Percentiles rank a stretch among this genome's conserved stretches.
phyloP scores from a whole-genome alignment of 92 coral and sea anemone species.

The Epizoanthus rinbou region DNA sequence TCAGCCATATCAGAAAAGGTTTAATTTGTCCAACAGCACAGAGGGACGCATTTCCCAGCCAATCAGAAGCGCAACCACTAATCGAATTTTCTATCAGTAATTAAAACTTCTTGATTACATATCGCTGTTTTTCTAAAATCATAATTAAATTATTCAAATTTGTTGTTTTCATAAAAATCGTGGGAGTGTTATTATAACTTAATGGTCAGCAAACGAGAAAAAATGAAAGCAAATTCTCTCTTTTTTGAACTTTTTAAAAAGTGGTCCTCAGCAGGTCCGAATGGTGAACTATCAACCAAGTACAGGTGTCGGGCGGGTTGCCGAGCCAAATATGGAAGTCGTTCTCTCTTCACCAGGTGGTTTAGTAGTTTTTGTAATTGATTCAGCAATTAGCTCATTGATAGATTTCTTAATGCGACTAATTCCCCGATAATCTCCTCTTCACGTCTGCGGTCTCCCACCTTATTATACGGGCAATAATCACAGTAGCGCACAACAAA shows the following conservation, averaged over 20 bases:
- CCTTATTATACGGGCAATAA: constrained; percentile 74
- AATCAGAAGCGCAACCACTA: constrained; percentile 58
- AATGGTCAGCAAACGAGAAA: constrained; percentile 19
- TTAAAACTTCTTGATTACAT: constrained; percentile 78
- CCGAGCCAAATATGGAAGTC: constrained; percentile 28
- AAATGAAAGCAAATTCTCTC: not conserved
- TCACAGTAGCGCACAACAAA: constrained; percentile 63
- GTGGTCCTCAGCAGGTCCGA: not conserved
- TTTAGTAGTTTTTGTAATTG: constrained; percentile 58
- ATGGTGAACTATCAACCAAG: not conserved
- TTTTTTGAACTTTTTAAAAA: not conserved
- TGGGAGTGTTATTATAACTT: constrained; percentile 54
- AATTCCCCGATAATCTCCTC: constrained; percentile 82
- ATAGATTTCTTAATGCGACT: constrained; percentile 87
- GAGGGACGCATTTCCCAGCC: constrained; percentile 43
- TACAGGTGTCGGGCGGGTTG: constrained; percentile 55
- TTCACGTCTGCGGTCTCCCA: constrained; percentile 73
- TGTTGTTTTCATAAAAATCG: constrained; percentile 64
- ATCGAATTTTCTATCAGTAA: constrained; percentile 71
- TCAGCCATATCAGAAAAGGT: constrained; percentile 40
- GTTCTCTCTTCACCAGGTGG: constrained; percentile 46
- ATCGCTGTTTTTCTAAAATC: constrained; percentile 71
- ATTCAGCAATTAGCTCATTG: constrained; percentile 89
- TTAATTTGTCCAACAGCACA: constrained; percentile 52
- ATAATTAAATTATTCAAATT: constrained; percentile 86